These are phyloP conservation scores for Chiridota heheva DNA, from an alignment of 35 echinoderm and acorn worm genomes.

Conservation along the genomic window DNA sequence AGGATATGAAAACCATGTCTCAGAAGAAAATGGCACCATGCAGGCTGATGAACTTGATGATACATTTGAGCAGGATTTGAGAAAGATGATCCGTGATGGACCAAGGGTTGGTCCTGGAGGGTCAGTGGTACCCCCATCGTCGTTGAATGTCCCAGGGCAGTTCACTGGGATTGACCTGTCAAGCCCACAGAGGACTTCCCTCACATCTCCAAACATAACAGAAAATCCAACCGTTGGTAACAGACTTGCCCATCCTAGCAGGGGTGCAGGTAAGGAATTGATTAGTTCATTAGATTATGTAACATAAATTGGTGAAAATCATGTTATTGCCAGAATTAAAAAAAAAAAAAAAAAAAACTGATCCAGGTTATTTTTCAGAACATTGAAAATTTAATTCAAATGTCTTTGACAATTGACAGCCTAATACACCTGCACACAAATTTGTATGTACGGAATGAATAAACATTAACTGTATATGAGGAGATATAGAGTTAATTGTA, in stretches of 20 bases:
- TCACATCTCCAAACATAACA: constrained; percentile 68
- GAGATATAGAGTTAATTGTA: too few species aligned
- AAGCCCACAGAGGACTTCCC: constrained; percentile 80
- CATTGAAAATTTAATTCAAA: too few species aligned
- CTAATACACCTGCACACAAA: too few species aligned
- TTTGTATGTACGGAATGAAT: too few species aligned
- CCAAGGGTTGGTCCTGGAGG: constrained; percentile 36
- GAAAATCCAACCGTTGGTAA: constrained; percentile 69
- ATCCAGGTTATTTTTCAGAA: too few species aligned
- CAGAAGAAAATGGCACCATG: constrained; percentile 75
- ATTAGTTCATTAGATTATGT: too few species aligned
- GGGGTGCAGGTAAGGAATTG: constrained; percentile 41
- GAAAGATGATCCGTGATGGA: constrained; percentile 84
- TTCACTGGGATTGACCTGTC: constrained; percentile 89
- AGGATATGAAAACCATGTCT: constrained; percentile 33
- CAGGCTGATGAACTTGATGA: constrained; percentile 83
- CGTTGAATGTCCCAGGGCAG: constrained; percentile 51
- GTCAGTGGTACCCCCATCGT: constrained; percentile 28
- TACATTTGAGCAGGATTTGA: constrained; percentile 94
- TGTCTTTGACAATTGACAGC: too few species aligned
- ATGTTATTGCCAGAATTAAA: too few species aligned
- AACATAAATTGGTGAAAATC: too few species aligned
- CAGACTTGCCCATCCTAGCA: constrained; percentile 67
- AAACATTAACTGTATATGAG: too few species aligned
- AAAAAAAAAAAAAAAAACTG: too few species aligned